Evolutionary conservation across 2,797 vertebrate species (phyloP).

Genomic region (Sebastes trivittatus): DNA sequence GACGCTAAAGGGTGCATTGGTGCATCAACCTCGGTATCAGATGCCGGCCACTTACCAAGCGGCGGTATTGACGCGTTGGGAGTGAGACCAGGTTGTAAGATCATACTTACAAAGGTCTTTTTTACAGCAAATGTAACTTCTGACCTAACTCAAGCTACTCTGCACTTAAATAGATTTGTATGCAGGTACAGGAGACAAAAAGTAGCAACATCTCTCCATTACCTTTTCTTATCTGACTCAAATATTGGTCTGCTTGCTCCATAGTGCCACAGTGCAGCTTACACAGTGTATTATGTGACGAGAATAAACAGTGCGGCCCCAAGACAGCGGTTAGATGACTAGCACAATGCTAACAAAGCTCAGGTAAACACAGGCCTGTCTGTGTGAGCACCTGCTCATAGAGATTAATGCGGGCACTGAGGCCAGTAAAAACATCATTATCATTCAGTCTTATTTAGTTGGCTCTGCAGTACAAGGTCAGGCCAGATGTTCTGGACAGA

Average conservation of each 20-base stretch:
- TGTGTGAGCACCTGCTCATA: constrained; percentile 62
- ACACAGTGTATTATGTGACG: constrained; percentile 34
- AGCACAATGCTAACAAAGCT: constrained; percentile 51
- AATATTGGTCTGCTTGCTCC: constrained; percentile 4
- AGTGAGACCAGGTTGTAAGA: too few relatives aligned
- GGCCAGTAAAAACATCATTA: constrained; percentile 67
- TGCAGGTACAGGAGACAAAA: neutral
- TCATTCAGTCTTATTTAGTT: constrained; percentile 61
- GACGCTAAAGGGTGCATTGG: too few relatives aligned
- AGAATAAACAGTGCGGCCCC: constrained; percentile 45
- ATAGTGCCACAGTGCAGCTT: constrained; percentile 10
- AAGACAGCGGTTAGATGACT: constrained; percentile 42
- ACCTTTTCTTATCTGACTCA: neutral
- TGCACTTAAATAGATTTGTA: neutral
- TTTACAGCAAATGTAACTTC: neutral
- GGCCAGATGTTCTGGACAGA: constrained; percentile 68
- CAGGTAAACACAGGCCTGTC: constrained; percentile 60
- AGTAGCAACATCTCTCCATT: neutral
- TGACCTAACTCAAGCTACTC: neutral
- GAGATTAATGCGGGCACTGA: constrained; percentile 54
- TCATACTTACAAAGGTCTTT: neutral
- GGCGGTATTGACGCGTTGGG: too few relatives aligned
- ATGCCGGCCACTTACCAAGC: too few relatives aligned
- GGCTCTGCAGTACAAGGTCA: constrained; percentile 41
- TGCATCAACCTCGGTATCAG: too few relatives aligned